Conservation (phyloP, 1,140 invertebrate genomes). For the Aphelinus certus region DNA sequence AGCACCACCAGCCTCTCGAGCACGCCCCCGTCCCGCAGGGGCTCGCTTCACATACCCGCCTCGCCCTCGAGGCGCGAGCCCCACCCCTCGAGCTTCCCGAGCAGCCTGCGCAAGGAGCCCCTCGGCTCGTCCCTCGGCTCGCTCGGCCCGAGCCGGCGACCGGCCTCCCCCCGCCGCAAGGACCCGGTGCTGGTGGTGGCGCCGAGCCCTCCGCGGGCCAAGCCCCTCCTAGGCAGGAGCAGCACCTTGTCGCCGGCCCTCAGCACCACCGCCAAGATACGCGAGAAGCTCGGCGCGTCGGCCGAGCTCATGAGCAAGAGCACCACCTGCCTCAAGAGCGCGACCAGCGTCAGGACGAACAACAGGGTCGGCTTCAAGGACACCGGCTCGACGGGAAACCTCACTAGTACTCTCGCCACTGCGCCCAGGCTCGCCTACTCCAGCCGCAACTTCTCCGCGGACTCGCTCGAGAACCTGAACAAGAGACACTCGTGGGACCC, state of each 20-base stretch:
- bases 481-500: conserved; percentile 77
- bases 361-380: conserved; percentile 58
- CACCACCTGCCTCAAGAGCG: conserved; percentile 53
- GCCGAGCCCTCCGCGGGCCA: conserved; percentile 26
- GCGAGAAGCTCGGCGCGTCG: conserved; percentile 33
- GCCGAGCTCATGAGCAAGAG: conserved; percentile 45
- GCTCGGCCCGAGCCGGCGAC: conserved; percentile 52
- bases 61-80: conserved; percentile 68
- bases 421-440: conserved; percentile 65
- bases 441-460: conserved; percentile 73
- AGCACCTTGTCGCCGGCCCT: conserved; percentile 15
- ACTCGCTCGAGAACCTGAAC: conserved; percentile 72
- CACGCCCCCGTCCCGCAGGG: conserved; percentile 62
- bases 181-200: conserved; percentile 48
- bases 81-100: conserved; percentile 76
- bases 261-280: conserved; percentile 23
- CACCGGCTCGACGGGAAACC: conserved; percentile 56
- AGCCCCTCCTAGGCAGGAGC: conserved; percentile 40
- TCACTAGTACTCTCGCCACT: conserved; percentile 50
- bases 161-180: conserved; percentile 1
- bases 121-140: conserved; percentile 68
- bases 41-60: conserved; percentile 68
- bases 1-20: conserved; percentile 44
- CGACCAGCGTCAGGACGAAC: conserved; percentile 54
- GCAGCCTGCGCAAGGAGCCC: conserved; percentile 70